These are phyloP conservation scores for Limnephilus rhombicus DNA, from an alignment of 2,888 invertebrate species.

Conservation along the genomic window DNA sequence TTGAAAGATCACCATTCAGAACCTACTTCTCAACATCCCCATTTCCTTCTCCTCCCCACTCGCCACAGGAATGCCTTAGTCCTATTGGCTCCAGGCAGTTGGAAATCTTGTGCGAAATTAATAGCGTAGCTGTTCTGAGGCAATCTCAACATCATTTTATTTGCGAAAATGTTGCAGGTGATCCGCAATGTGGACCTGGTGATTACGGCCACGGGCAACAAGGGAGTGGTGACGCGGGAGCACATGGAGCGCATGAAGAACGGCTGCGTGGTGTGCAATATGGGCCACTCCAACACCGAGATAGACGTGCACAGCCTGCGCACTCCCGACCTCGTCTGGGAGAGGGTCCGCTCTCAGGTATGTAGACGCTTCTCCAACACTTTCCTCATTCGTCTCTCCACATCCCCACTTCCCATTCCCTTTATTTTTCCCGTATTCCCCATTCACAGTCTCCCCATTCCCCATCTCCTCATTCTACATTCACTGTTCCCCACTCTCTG, in stretches of 20 bases:
- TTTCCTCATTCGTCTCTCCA: background rate
- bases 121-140: background rate
- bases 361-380: constrained; percentile 38
- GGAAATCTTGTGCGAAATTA: background rate
- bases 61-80: no score
- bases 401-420: background rate
- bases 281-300: constrained; percentile 98
- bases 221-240: constrained; percentile 95
- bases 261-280: constrained; percentile 96
- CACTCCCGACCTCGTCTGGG: constrained; percentile 97
- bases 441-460: no score
- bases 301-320: constrained; percentile 95
- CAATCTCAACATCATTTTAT: background rate
- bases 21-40: no score
- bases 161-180: constrained; percentile 81
- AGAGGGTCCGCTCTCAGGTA: constrained; percentile 94
- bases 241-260: constrained; percentile 98
- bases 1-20: no score
- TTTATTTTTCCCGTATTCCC: no score
- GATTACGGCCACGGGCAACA: constrained; percentile 98
- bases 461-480: no score
- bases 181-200: constrained; percentile 96
- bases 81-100: no score
- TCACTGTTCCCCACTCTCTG: no score
- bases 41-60: no score